Percentiles rank a stretch among this genome's conserved stretches.
Conservation (phyloP, 2,797 vertebrate species). For the Furcifer pardalis region DNA sequence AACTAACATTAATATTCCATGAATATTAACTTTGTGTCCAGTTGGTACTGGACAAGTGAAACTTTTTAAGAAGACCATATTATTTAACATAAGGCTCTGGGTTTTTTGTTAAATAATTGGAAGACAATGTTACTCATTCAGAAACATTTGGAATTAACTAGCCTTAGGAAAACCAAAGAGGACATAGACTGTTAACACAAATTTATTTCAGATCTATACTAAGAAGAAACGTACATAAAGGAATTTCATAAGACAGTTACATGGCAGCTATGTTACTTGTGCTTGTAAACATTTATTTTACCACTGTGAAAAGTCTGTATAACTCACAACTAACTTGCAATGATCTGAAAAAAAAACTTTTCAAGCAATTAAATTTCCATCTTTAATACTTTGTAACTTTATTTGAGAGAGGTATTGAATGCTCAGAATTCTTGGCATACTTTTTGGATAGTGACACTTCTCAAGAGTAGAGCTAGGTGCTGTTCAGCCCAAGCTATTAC, state of each 20-base stretch:
- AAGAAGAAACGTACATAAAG: constrained; percentile 81
- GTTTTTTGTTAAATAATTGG: neutral
- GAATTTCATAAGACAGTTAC: constrained; percentile 78
- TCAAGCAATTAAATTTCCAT: constrained; percentile 56
- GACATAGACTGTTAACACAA: constrained; percentile 72
- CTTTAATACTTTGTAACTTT: constrained; percentile 39
- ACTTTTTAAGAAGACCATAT: neutral
- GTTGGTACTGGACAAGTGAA: neutral
- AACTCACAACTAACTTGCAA: constrained; percentile 63
- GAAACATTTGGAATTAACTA: neutral
- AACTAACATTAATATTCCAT: neutral
- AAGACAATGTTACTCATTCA: neutral
- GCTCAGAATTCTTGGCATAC: neutral
- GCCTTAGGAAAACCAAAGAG: constrained; percentile 38
- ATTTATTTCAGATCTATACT: constrained; percentile 90
- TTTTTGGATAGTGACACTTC: neutral
- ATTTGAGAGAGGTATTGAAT: constrained; percentile 50
- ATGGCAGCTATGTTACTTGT: constrained; percentile 78
- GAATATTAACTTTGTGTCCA: neutral
- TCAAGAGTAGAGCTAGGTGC: neutral
- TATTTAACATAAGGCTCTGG: neutral
- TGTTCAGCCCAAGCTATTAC: neutral
- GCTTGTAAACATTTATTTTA: constrained; percentile 85
- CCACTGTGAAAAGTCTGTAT: constrained; percentile 74
- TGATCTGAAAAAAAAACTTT: constrained; percentile 72